Evolutionary conservation across 2,888 invertebrate genomes (phyloP), one percentile per base, ranked within the genome.

Genomic region (Orthosia incerta): DNA sequence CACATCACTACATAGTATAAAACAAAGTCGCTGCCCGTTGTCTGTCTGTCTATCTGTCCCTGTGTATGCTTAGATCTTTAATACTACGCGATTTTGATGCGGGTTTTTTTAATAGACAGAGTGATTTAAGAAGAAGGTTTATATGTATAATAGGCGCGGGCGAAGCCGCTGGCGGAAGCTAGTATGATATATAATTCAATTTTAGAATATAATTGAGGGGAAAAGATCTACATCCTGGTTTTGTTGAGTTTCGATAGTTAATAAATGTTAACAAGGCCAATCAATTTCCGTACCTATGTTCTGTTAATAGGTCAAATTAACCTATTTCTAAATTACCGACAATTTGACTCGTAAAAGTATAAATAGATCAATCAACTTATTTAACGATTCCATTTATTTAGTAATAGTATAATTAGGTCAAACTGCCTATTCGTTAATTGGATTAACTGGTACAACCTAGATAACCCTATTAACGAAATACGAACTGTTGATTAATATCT

Each of bases 401-500:
- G n/a, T 55, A 16, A 16, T 65, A 39, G 45, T 51, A 31, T 70
- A 51, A n/a, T 18, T 45, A 77, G 78, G 50, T 69, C 31, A 59
- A 57, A 51, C 18, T 26, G 7, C 4, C 20, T 50, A 50, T 23
- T 72, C 16, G n/a, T 71, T 70, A 70, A 74, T 74, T 78, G 48
- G 59, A 53, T 71, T 59, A 26, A 73, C 16, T n/a, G n/a, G 26
- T 51, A 48, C 23, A 56, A 48, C 46, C 23, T 60, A 20, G 13
- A 20, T 51, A 56, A 64, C 48, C 63, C 59, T 67, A 67, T 63
- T 67, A 67, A 9, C 26, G 16, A 51, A n/a, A 56, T 81, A 63
- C n/a, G 55, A 51, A 59, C 48, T 31, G n/a, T 45, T 46, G 55
- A 75, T 55, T 59, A 66, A 65, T 74, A 74, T 65, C 51, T 23